A percentile compares a stretch with the other conserved stretches of the same genome.
Conservation (phyloP, 2,113 vertebrate species). For the Lonchura striata region DNA sequence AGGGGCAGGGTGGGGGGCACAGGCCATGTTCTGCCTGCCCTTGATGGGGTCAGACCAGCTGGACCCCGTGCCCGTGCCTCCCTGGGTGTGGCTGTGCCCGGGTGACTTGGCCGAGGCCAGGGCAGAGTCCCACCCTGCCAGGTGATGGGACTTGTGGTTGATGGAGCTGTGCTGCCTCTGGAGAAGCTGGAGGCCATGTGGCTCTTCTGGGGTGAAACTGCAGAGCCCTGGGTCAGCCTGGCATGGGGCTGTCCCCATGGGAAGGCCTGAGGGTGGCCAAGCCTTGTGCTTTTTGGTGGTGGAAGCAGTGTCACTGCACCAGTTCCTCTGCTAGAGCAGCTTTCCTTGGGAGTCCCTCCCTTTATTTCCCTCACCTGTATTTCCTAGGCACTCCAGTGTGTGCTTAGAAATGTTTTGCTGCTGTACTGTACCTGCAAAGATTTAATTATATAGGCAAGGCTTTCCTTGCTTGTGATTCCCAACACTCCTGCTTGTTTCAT, state of each 20-base stretch:
- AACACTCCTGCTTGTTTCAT: not conserved
- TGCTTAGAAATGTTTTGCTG: not conserved
- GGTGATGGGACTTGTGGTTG: not conserved
- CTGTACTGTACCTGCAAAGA: not conserved
- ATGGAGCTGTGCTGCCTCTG: not conserved
- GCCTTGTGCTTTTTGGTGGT: not conserved
- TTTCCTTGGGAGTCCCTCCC: not conserved
- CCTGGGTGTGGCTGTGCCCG: accelerated
- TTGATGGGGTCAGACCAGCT: not conserved
- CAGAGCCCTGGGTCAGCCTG: not conserved
- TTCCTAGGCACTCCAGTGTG: not conserved
- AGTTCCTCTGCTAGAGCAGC: not conserved
- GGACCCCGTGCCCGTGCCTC: not conserved
- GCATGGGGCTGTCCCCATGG: not conserved
- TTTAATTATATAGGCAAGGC: not conserved
- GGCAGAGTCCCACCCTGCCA: not conserved
- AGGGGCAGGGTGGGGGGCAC: not conserved
- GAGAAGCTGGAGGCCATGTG: not conserved
- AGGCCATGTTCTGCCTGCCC: not conserved
- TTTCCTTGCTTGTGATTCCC: not conserved
- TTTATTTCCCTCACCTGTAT: not conserved
- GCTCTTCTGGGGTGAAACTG: not conserved
- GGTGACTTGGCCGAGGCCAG: not conserved
- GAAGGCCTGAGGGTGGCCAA: accelerated
- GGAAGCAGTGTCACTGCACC: accelerated